phyloP scores from a whole-genome alignment of 1,140 invertebrate genomes.

The Apis dorsata region DNA sequence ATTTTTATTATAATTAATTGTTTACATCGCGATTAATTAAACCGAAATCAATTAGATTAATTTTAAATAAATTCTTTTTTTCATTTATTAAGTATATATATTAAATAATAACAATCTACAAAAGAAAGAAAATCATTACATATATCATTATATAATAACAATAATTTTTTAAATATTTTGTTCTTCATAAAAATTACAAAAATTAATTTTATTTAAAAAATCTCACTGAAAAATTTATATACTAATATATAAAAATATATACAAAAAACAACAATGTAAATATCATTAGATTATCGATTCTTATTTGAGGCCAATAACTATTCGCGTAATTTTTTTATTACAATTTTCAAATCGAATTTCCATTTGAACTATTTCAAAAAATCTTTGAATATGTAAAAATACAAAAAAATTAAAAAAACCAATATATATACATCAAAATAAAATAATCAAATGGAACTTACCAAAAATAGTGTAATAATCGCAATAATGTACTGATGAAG shows the following conservation, averaged over 20 bases:
- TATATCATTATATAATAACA: neutral
- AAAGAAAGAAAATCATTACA: neutral
- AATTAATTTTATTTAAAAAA: no score
- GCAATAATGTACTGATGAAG: neutral
- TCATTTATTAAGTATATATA: neutral
- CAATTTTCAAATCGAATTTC: no score
- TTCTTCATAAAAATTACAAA: neutral
- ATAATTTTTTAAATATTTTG: neutral
- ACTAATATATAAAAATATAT: neutral
- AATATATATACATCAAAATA: no score
- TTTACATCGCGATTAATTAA: neutral
- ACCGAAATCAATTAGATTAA: neutral
- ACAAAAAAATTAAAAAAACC: no score
- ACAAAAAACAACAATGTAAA: no score
- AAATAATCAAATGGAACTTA: slow-evolving; percentile 15
- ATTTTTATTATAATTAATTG: neutral
- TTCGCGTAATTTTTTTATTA: neutral
- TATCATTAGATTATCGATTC: no score
- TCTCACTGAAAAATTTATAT: neutral
- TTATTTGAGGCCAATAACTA: neutral
- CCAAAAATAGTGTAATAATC: slow-evolving; percentile 10
- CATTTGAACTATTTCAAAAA: no score
- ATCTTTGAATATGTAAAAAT: no score
- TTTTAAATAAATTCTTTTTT: neutral
- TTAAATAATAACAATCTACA: neutral